Conservation (phyloP, 2,797 vertebrate species). For the Neosalanx taihuensis region DNA sequence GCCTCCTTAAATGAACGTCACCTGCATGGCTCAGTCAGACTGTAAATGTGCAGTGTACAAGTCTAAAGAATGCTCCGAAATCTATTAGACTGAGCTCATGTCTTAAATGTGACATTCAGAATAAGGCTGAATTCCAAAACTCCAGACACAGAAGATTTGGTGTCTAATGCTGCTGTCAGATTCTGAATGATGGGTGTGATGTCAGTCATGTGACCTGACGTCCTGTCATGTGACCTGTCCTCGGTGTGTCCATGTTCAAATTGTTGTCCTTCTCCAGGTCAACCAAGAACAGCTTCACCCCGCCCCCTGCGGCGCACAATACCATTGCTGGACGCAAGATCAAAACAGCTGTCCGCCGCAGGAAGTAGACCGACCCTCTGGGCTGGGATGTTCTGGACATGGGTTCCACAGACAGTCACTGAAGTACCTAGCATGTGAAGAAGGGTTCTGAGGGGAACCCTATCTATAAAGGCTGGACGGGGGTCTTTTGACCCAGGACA, state of each 20-base stretch:
- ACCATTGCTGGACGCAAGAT: conserved; percentile 87
- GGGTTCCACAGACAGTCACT: conserved; percentile 54
- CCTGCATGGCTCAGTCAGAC: too few relatives aligned
- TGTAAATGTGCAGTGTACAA: too few relatives aligned
- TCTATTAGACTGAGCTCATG: too few relatives aligned
- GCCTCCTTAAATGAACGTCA: too few relatives aligned
- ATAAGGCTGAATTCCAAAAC: too few relatives aligned
- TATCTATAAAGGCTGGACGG: conserved; percentile 22
- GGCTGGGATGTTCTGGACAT: conserved; percentile 26
- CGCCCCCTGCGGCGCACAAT: conserved; percentile 73
- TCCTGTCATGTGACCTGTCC: neutral
- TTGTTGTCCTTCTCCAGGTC: conserved; percentile 66
- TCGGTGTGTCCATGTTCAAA: neutral
- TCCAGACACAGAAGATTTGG: too few relatives aligned
- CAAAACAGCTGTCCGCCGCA: conserved; percentile 93
- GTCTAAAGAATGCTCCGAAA: too few relatives aligned
- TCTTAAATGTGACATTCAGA: too few relatives aligned
- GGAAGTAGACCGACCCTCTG: conserved; percentile 75
- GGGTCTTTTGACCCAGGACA: conserved; percentile 34
- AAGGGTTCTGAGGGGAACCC: conserved; percentile 53
- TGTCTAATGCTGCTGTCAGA: too few relatives aligned
- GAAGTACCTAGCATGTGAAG: conserved; percentile 57
- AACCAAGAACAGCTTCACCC: conserved; percentile 55
- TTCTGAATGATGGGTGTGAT: too few relatives aligned
- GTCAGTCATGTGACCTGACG: too few relatives aligned